phyloP scores from a whole-genome alignment of 2,888 invertebrate species.

The Habrosyne pyritoides region DNA sequence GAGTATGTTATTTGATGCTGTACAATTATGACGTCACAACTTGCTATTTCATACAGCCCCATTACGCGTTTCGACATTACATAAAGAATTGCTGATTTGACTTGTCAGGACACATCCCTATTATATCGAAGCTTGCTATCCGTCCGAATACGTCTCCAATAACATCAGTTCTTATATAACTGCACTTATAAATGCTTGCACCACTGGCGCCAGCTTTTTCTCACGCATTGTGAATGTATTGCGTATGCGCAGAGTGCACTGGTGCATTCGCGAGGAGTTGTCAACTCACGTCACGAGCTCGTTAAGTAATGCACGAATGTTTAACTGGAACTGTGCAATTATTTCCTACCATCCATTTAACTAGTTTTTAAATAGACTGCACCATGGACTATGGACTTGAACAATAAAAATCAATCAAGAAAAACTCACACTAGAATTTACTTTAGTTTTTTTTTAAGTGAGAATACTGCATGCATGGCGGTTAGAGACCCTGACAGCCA shows the following conservation, averaged over 20 bases:
- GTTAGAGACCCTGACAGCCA: too few relatives aligned
- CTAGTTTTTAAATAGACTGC: neutral
- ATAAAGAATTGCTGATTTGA: too few relatives aligned
- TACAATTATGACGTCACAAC: too few relatives aligned
- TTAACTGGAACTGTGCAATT: conserved; percentile 5
- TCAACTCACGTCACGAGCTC: conserved; percentile 9
- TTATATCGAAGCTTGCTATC: neutral
- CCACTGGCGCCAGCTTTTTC: conserved; percentile 17
- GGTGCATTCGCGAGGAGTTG: conserved; percentile 2
- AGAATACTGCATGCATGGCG: too few relatives aligned
- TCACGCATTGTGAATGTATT: conserved; percentile 19
- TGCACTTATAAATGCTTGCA: conserved; percentile 6
- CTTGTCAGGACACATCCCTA: too few relatives aligned
- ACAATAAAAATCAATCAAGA: too few relatives aligned
- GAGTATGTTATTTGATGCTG: too few relatives aligned
- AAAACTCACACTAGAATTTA: too few relatives aligned
- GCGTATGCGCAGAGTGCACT: conserved; percentile 8
- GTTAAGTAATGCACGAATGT: conserved; percentile 7
- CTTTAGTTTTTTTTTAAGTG: too few relatives aligned
- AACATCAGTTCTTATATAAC: neutral
- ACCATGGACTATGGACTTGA: neutral
- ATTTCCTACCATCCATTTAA: neutral
- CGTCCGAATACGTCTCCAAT: neutral
- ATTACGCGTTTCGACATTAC: too few relatives aligned
- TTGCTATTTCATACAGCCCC: too few relatives aligned